Conservation (phyloP, 2,797 vertebrate species). For the Pygocentrus nattereri region DNA sequence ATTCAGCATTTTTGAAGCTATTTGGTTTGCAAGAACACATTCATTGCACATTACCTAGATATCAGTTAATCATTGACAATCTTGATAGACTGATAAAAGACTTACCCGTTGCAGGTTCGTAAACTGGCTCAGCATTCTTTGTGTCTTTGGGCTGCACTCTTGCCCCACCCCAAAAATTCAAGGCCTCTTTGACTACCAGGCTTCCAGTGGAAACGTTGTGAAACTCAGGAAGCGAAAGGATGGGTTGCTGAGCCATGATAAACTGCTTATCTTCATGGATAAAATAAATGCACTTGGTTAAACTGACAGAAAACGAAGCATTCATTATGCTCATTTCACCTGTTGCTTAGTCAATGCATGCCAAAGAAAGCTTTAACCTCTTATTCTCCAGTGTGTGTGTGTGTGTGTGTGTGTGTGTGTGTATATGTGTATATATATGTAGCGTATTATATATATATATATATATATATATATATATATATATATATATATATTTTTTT, state of each 20-base stretch:
- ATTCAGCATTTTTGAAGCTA: neutral
- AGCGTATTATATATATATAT: too few relatives aligned
- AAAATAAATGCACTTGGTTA: neutral
- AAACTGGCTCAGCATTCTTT: conserved; percentile 81
- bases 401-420: too few relatives aligned
- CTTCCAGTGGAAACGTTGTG: conserved; percentile 77
- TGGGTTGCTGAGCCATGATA: conserved; percentile 72
- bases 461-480: too few relatives aligned
- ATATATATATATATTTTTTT: too few relatives aligned
- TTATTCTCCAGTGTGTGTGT: too few relatives aligned
- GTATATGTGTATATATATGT: too few relatives aligned
- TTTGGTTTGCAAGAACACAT: neutral
- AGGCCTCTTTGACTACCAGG: conserved; percentile 76
- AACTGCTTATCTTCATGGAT: neutral
- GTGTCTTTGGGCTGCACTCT: conserved; percentile 78
- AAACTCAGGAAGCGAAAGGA: conserved; percentile 75
- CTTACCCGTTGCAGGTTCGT: conserved; percentile 91
- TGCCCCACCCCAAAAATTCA: conserved; percentile 88
- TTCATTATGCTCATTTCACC: neutral
- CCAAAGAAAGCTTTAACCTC: too few relatives aligned
- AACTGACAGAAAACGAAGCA: neutral
- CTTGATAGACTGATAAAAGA: neutral
- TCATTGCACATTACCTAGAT: neutral
- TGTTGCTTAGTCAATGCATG: too few relatives aligned
- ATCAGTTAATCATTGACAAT: conserved; percentile 23